Evolutionary conservation across 92 coral and sea anemone species (phyloP).

Genomic region (Porites cylindrica): DNA sequence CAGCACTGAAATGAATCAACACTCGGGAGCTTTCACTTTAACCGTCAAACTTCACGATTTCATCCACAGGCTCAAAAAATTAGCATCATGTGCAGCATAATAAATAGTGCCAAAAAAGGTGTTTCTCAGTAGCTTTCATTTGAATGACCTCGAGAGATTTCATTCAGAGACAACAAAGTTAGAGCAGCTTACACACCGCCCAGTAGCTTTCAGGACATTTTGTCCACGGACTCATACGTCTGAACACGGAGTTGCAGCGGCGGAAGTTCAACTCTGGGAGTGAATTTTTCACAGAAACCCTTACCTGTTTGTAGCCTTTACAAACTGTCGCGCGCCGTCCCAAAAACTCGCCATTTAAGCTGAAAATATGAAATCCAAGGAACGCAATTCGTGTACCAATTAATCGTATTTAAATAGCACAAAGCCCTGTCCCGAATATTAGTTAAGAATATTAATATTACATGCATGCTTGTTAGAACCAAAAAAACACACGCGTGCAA

Average conservation of each 20-base stretch:
- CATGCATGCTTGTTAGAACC: background rate
- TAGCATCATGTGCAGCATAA: background rate
- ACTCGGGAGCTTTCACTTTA: too few relatives aligned
- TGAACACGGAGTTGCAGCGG: background rate
- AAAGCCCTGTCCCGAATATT: background rate
- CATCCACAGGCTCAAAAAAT: too few relatives aligned
- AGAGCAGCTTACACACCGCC: too few relatives aligned
- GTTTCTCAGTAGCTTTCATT: too few relatives aligned
- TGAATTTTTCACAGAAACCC: background rate
- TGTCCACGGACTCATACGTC: background rate
- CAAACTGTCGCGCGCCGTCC: conserved; percentile 9
- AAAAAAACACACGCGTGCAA: background rate
- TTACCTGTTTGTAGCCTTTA: conserved; percentile 27
- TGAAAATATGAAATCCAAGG: background rate
- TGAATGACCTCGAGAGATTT: background rate
- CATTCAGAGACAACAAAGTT: background rate
- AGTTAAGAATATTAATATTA: conserved; percentile 1
- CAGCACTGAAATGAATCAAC: too few relatives aligned
- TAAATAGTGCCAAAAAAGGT: too few relatives aligned
- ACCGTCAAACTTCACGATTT: too few relatives aligned
- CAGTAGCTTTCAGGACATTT: background rate
- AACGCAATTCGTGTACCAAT: background rate
- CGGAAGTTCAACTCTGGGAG: too few relatives aligned
- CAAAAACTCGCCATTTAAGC: conserved; percentile 28
- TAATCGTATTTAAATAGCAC: background rate